Percentiles rank a stretch among this genome's conserved stretches.
Evolutionary conservation across 2,888 invertebrate genomes (phyloP).

Genomic region (Meandrusa payeni): DNA sequence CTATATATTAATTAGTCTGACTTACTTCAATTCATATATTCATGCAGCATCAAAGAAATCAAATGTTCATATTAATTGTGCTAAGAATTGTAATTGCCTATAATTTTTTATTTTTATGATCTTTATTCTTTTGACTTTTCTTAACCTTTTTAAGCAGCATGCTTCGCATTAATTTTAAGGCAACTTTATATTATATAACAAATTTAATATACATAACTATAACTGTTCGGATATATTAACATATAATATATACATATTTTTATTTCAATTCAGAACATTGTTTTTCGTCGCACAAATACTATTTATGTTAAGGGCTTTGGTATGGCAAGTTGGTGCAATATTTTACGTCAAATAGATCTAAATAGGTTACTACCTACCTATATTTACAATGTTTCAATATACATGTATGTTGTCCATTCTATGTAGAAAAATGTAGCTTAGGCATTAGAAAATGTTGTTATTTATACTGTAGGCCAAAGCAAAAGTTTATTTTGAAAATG

Average conservation of each 20-base stretch:
- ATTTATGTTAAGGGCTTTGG: conserved; percentile 7
- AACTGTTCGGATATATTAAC: too few species aligned
- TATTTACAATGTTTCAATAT: conserved; percentile 5
- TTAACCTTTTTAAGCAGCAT: neutral
- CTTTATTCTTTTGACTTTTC: too few species aligned
- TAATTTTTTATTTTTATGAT: neutral
- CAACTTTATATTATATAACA: neutral
- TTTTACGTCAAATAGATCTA: conserved; percentile 17
- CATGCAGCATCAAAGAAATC: too few species aligned
- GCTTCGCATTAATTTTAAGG: neutral
- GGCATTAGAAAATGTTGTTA: conserved; percentile 21
- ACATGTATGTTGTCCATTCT: conserved; percentile 14
- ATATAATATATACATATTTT: too few species aligned
- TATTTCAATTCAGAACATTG: too few species aligned
- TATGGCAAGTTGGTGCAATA: conserved; percentile 22
- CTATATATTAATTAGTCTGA: too few species aligned
- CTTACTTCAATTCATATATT: too few species aligned
- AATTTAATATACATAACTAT: too few species aligned
- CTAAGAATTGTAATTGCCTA: neutral
- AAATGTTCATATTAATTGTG: too few species aligned
- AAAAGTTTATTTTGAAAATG: conserved; percentile 11
- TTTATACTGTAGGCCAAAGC: conserved; percentile 21
- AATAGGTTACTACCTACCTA: conserved; percentile 9
- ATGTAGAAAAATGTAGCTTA: conserved; percentile 12
- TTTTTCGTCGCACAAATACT: conserved; percentile 12